Base-by-base conservation (phyloP, 2,888 invertebrate genomes). In the Ctenicera cuprea region DNA sequence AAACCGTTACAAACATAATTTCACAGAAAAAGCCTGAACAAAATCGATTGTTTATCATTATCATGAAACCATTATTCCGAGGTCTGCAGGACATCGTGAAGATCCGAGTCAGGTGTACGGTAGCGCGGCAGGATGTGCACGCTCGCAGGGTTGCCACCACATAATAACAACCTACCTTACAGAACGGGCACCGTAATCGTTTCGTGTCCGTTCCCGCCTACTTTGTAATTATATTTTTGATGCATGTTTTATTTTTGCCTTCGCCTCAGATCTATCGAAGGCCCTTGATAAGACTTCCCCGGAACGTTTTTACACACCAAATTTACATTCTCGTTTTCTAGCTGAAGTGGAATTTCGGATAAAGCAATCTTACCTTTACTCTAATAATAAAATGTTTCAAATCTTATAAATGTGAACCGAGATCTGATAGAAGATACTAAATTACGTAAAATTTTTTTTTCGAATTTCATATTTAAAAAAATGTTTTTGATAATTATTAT, bases 181-280 rank as follows among this genome's bases (percentile, higher is more conserved):
- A 79, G 82, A 75, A 82, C 80, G 82, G 81, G 81, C 82, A 78
- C 80, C 82, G 83, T 85, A 86, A 86, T 86, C 84, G 85, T 81
- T 85, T 87, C 86, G 86, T 87, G 86, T 80, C 80, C 78, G 80
- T 82, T 78, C 81, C 82, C 86, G 85, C 86, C 86, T 82, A 84
- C 83, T 86, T 86, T 85, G 85, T 86, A 87, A 87, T 87, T 87
- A 85, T 83, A 84, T 86, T 86, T 86, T 84, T 83, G 85, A 85
- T 83, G 82, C 83, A 82, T 80, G 82, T 79, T 79, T 74, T 76
- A 61, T 65, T 74, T 71, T 61, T 62, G 45, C 61, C 54, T 67
- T 48, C 71, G 22, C 71, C 45, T 67, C 68, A 54, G 65, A 69
- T 72, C 64, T 63, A 68, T 67, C 68, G 68, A 62, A 38, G 63